Conservation (phyloP, 2,888 invertebrate genomes). For the Eucera pruinosa region DNA sequence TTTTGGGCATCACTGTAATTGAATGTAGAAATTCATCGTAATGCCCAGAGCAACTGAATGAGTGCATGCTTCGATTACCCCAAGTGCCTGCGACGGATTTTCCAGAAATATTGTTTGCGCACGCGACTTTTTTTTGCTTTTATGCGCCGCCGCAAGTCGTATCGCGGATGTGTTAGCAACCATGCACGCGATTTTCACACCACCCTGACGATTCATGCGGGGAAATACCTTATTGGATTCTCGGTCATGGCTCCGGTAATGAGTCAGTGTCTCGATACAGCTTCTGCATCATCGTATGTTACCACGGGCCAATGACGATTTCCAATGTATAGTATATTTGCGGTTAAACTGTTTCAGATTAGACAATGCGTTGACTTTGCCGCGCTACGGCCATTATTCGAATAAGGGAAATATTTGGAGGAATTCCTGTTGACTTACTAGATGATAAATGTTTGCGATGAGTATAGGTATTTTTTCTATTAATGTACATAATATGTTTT, state of each 20-base stretch:
- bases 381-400: no score
- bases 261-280: slow-evolving; percentile 62
- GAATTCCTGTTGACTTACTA: neutral
- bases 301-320: slow-evolving; percentile 39
- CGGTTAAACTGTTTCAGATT: slow-evolving; percentile 25
- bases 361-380: no score
- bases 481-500: neutral
- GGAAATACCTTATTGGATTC: slow-evolving; percentile 69
- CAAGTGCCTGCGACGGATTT: neutral
- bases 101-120: neutral
- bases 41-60: neutral
- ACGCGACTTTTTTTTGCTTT: slow-evolving; percentile 4
- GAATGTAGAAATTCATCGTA: neutral
- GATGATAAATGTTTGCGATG: slow-evolving; percentile 7
- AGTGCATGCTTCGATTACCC: no score
- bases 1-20: no score
- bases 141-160: neutral
- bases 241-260: slow-evolving; percentile 67
- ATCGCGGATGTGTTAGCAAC: slow-evolving; percentile 26
- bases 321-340: slow-evolving; percentile 10
- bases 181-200: slow-evolving; percentile 45
- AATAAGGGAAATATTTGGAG: slow-evolving; percentile 6
- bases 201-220: slow-evolving; percentile 51
- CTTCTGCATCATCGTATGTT: slow-evolving; percentile 49
- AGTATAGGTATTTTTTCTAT: neutral